phyloP scores from a whole-genome alignment of 1,140 invertebrate genomes.

The Drosophila equinoxialis region DNA sequence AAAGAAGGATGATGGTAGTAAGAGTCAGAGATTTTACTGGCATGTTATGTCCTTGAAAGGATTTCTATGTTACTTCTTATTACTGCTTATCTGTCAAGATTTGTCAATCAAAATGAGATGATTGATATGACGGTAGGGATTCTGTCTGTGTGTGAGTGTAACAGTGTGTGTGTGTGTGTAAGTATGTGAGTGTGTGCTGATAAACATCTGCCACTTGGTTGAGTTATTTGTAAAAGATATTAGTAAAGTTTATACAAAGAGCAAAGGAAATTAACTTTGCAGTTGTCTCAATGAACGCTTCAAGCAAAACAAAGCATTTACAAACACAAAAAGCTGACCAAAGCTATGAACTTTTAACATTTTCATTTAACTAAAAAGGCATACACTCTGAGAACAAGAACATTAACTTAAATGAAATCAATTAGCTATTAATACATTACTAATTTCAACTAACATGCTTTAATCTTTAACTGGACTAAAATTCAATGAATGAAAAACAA shows the following conservation, averaged over 20 bases:
- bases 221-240: constrained; percentile 9
- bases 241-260: constrained; percentile 8
- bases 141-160: constrained; percentile 12
- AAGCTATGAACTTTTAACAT: neutral
- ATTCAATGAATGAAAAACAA: no score
- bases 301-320: neutral
- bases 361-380: neutral
- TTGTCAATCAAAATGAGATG: constrained; percentile 17
- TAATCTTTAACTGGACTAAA: no score
- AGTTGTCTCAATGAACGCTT: neutral
- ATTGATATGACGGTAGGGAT: constrained; percentile 4
- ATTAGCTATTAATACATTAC: no score
- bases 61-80: constrained; percentile 34
- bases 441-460: no score
- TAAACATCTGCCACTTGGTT: constrained; percentile 28
- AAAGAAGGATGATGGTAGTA: neutral
- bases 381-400: no score
- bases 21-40: constrained; percentile 22
- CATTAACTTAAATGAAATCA: no score
- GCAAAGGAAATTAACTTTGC: constrained; percentile 13
- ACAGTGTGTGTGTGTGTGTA: neutral
- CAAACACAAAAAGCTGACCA: neutral
- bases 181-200: constrained; percentile 22
- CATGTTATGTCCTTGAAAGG: constrained; percentile 27
- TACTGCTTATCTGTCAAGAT: constrained; percentile 44